A percentile compares a stretch with the other conserved stretches of the same genome.
Evolutionary conservation across 2,797 vertebrate species (phyloP).

Genomic region (Setipinna tenuifilis): DNA sequence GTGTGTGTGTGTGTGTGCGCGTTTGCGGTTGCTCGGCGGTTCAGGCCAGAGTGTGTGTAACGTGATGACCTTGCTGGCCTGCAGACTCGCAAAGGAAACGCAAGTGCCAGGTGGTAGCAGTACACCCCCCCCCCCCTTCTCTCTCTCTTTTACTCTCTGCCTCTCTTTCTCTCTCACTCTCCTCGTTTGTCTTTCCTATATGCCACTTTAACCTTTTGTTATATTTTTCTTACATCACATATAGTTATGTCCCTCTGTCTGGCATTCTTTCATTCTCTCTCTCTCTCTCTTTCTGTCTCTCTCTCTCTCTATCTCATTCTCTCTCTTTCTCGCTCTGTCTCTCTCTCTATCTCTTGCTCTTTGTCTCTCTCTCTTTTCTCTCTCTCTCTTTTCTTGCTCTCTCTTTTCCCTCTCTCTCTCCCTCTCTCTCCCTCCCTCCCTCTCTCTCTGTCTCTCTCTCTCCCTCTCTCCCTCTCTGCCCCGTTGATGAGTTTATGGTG

Average conservation of each 20-base stretch:
- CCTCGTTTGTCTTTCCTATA: neutral
- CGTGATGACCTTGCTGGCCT: conserved; percentile 48
- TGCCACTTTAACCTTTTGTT: neutral
- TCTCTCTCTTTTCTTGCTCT: neutral
- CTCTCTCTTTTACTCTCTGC: neutral
- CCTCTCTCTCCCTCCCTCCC: neutral
- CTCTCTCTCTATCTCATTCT: neutral
- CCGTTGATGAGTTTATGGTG: conserved; percentile 46
- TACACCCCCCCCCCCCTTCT: neutral
- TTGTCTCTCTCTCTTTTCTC: neutral
- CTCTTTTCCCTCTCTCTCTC: neutral
- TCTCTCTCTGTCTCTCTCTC: neutral
- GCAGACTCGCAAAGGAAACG: neutral
- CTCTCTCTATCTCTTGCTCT: neutral
- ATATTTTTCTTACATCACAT: neutral
- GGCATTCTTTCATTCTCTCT: conserved; percentile 20
- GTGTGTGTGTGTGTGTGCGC: neutral
- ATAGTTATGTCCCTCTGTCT: neutral
- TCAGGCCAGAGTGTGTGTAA: conserved; percentile 50
- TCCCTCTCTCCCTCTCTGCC: conserved; percentile 32
- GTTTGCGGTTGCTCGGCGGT: neutral
- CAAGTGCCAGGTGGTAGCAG: conserved; percentile 8
- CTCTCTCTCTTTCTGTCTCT: neutral
- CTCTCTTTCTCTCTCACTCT: neutral
- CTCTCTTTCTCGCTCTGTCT: neutral